phyloP scores from a whole-genome alignment of 2,797 vertebrate genomes.

The Varecia variegata region DNA sequence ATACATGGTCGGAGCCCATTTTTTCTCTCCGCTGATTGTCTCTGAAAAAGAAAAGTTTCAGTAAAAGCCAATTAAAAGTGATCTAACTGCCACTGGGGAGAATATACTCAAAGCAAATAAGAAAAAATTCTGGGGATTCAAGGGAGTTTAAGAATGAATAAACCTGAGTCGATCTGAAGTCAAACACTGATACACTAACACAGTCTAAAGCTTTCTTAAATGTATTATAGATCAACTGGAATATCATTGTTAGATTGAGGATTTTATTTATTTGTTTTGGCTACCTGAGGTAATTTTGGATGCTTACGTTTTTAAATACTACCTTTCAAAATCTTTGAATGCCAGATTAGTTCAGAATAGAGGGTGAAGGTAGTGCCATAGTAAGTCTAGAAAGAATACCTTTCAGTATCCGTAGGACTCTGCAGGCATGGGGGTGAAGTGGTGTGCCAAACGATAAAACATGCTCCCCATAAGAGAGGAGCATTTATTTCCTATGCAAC shows the following conservation, averaged over 20 bases:
- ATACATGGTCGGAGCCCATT: background rate
- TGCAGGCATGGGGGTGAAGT: background rate
- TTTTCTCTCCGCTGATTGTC: background rate
- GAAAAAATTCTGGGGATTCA: background rate
- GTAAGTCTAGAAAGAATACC: background rate
- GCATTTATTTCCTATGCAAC: background rate
- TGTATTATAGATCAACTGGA: background rate
- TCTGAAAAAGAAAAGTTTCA: background rate
- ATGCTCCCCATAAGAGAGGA: background rate
- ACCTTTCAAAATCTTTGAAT: conserved; percentile 1
- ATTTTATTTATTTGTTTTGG: background rate
- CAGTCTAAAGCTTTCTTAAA: background rate
- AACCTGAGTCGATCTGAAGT: background rate
- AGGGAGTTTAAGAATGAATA: conserved; percentile 14
- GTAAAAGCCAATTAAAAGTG: conserved; percentile 14
- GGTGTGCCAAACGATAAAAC: background rate
- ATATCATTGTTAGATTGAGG: background rate
- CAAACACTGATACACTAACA: background rate
- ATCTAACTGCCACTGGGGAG: background rate
- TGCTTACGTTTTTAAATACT: background rate
- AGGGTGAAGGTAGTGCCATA: background rate
- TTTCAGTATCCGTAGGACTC: background rate
- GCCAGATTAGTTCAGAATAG: background rate
- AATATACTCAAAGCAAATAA: background rate
- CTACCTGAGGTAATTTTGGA: background rate